A percentile compares a stretch with the other conserved stretches of the same genome.
These are phyloP conservation scores for Brachymystax lenok DNA, from an alignment of 2,797 vertebrate species.

Conservation along the genomic window DNA sequence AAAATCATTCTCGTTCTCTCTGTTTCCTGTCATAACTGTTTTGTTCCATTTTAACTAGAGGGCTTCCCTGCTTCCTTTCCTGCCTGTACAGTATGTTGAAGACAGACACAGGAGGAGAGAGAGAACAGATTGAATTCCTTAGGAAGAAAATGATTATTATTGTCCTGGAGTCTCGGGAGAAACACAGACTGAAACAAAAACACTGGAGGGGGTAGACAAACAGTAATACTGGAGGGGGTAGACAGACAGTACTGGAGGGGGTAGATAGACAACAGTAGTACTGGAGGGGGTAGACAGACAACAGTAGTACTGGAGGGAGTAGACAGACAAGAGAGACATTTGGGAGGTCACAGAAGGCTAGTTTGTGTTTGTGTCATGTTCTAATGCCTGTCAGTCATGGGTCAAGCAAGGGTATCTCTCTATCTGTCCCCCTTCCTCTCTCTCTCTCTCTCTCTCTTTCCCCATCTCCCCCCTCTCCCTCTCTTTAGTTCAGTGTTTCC, in stretches of 20 bases:
- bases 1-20: background rate
- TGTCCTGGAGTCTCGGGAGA: no score
- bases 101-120: no score
- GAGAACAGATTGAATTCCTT: no score
- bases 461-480: background rate
- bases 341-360: background rate
- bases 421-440: background rate
- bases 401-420: background rate
- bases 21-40: constrained; percentile 10
- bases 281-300: no score
- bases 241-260: no score
- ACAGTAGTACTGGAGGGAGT: no score
- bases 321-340: background rate
- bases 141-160: no score
- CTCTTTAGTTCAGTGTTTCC: constrained; percentile 49
- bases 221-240: no score
- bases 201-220: no score
- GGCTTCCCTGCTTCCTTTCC: no score
- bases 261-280: no score
- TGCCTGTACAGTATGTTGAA: no score
- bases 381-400: background rate
- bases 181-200: background rate
- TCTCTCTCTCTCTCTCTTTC: background rate
- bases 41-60: constrained; percentile 4
- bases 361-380: background rate